Evolutionary conservation across 2,888 invertebrate species (phyloP), one percentile per base, ranked within the genome.

Genomic region (Cacoxenus indagator): DNA sequence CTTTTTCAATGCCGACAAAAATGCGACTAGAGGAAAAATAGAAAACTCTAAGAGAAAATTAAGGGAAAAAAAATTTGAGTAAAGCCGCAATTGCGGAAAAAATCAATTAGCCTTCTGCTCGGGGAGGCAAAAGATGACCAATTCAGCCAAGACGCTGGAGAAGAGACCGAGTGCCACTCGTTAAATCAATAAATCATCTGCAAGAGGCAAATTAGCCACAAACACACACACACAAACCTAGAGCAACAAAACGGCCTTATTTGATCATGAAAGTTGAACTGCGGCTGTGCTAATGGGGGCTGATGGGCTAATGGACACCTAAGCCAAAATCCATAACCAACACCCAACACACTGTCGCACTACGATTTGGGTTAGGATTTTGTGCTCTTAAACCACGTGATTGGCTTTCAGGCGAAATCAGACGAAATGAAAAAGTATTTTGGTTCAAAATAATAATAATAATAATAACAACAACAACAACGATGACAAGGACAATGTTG

Each of bases 171-270:
- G 59, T 19, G 57, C 19, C 54, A 68, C 71, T 77, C 74, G 43
- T 78, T 81, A 79, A 83, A 83, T 83, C 83, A 82, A 82, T 83
- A 81, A 81, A 81, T 83, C 81, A 81, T 81, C 78, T 81, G 80
- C 83, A 83, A 83, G 51, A 17, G 51, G 81, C 81, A 81, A 81
- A 81, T 81, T 81, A 81, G 83, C 77, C 81, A 73, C 75, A 72
- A 73, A 70, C 72, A 37, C 17, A 43, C 65, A 26, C 48, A 51
- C 48, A 51, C 5, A 51, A 14, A 51, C 17, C 17, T 9, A 22
- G 9, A 9, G 19, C 17, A n/a, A 22, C 17, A 17, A n/a, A 19
- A 6, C 17, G 17, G 19, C 51, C n/a, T n/a, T n/a, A n/a, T n/a
- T n/a, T 19, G 24, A 19, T 1, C 51, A 51, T 9, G 51, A 6